Evolutionary conservation across 2,113 vertebrate genomes (phyloP).

Genomic region (Channa argus): DNA sequence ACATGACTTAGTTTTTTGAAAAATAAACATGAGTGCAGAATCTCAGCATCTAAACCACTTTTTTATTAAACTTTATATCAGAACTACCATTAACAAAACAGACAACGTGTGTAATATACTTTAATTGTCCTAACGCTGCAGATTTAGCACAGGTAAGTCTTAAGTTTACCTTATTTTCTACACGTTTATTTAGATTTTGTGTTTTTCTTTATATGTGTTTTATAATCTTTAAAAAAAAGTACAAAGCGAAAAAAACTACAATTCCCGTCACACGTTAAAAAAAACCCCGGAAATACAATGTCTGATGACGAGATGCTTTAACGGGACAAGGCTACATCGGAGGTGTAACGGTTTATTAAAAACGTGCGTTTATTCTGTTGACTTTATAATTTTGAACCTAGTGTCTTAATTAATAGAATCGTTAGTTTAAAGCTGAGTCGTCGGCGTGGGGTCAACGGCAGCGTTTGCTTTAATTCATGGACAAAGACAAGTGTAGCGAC

Average conservation of each 20-base stretch:
- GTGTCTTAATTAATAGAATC: background rate
- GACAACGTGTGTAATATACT: no score
- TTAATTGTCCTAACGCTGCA: no score
- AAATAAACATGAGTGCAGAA: no score
- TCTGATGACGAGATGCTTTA: constrained; percentile 12
- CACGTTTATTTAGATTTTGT: no score
- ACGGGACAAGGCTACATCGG: constrained; percentile 2
- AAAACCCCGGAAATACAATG: constrained; percentile 70
- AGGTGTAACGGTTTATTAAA: background rate
- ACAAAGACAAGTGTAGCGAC: constrained; percentile 77
- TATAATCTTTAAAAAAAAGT: no score
- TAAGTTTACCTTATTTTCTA: no score
- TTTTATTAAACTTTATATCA: no score
- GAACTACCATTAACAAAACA: no score
- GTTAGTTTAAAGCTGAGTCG: background rate
- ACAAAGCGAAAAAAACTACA: constrained; percentile 2
- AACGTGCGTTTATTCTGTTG: background rate
- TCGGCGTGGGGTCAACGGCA: background rate
- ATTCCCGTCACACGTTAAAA: constrained; percentile 51
- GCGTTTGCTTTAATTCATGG: constrained; percentile 61
- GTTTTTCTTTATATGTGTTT: no score
- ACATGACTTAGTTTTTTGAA: no score
- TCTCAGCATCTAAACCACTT: no score
- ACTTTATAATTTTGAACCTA: background rate
- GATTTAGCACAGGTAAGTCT: no score